phyloP scores from a whole-genome alignment of 2,113 vertebrate genomes.

The Micromys minutus region DNA sequence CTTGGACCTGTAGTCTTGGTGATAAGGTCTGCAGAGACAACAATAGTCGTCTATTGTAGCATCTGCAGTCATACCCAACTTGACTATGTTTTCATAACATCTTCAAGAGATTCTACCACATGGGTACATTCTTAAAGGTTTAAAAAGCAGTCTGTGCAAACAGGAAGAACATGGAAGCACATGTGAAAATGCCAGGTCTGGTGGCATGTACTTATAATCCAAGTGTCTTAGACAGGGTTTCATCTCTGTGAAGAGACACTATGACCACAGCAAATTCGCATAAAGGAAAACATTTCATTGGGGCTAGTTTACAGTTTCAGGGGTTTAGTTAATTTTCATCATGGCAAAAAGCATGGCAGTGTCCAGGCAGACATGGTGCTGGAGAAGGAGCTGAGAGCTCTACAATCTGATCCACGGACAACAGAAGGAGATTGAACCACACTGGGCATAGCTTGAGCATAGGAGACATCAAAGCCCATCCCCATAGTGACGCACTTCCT shows the following conservation, averaged over 20 bases:
- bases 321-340: not conserved
- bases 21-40: not conserved
- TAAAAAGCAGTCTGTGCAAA: not conserved
- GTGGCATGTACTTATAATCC: not conserved
- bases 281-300: not conserved
- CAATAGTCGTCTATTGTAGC: not conserved
- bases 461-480: not conserved
- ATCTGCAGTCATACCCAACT: not conserved
- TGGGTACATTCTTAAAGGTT: not conserved
- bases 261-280: not conserved
- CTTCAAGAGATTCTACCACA: not conserved
- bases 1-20: not conserved
- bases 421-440: not conserved
- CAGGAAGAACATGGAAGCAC: not conserved
- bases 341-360: not conserved
- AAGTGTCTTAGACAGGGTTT: not conserved
- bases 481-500: not conserved
- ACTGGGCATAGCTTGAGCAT: not conserved
- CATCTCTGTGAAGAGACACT: not conserved
- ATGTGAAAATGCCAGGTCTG: not conserved
- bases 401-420: not conserved
- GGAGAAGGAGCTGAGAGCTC: not conserved
- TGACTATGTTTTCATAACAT: not conserved
- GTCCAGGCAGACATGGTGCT: not conserved
- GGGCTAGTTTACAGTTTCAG: not conserved